Base-by-base conservation (phyloP, 2,888 invertebrate species). In the Herminia tarsipennalis region DNA sequence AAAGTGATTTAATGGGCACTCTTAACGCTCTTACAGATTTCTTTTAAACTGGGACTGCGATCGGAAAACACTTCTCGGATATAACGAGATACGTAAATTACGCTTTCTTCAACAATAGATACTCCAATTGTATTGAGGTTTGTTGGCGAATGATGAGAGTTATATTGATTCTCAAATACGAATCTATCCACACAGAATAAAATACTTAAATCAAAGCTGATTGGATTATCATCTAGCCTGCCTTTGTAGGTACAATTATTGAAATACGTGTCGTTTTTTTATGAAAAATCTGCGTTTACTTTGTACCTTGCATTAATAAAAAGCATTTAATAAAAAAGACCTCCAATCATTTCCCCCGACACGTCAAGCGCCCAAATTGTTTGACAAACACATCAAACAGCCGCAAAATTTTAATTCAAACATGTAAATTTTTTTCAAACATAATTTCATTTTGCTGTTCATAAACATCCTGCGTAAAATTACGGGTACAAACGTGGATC, bases 1-100 rank as follows among this genome's bases (percentile, higher is more conserved):
- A 56, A 56, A 57, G 58, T 52, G 45, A 58, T 66, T 58, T 58
- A 70, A 64, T 56, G 53, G 47, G 36, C 25, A 25, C 51, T 64
- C 55, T 60, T 56, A 59, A 42, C 34, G 42, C 49, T 55, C 34
- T 40, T 39, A 47, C 45, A 50, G 57, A 53, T 65, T 64, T 65
- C 56, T 71, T 68, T 66, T 56, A 59, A 68, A 54, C 52, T 53
- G 56, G 50, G 46, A 64, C 57, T 63, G 56, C 39, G 50, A 70
- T 70, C 49, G 59, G 43, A 61, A 69, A 72, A 62, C 60, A 61
- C 62, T 68, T 67, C 59, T 55, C 29, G 28, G 46, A 63, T 62
- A 73, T 67, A 67, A 70, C 66, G 70, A 72, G 64, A 62, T 65
- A 67, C 56, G 70, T 69, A 69, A 72, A 67, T 71, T 70, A 66